Conservation (phyloP, 2,797 vertebrate genomes). For the Chaetodon trifasciatus region DNA sequence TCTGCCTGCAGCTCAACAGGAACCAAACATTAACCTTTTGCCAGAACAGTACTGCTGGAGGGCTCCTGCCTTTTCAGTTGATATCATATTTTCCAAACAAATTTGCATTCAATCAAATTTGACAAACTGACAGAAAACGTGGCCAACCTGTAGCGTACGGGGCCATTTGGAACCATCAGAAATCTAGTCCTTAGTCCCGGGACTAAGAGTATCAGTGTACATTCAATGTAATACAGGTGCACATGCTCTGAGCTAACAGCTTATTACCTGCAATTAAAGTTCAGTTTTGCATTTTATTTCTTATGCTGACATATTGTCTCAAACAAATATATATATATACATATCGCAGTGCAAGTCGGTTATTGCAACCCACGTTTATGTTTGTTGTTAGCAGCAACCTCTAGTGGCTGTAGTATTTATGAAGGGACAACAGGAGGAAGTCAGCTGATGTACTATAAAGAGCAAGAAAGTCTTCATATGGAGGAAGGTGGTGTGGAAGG, state of each 20-base stretch:
- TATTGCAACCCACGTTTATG: too few species aligned
- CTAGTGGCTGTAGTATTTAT: too few species aligned
- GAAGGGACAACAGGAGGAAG: too few species aligned
- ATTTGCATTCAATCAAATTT: conserved; percentile 67
- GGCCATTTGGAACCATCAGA: conserved; percentile 38
- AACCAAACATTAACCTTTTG: conserved; percentile 52
- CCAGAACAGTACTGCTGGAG: conserved; percentile 47
- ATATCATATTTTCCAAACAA: conserved; percentile 60
- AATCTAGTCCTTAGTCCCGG: conserved; percentile 7
- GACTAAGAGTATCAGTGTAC: conserved; percentile 26
- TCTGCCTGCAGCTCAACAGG: conserved; percentile 43
- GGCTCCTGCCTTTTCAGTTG: conserved; percentile 34
- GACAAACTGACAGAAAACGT: conserved; percentile 40
- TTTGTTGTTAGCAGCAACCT: too few species aligned
- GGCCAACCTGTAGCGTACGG: conserved; percentile 27
- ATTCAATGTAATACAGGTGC: conserved; percentile 49
- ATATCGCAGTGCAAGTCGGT: too few species aligned
- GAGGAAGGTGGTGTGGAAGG: too few species aligned
- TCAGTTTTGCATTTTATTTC: too few species aligned
- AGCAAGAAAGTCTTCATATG: too few species aligned
- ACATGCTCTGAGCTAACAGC: conserved; percentile 10
- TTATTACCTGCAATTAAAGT: too few species aligned
- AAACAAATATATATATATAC: too few species aligned
- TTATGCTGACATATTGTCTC: too few species aligned
- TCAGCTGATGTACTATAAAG: too few species aligned